Evolutionary conservation across 1,140 invertebrate genomes (phyloP).

Genomic region (Heliconius congener): DNA sequence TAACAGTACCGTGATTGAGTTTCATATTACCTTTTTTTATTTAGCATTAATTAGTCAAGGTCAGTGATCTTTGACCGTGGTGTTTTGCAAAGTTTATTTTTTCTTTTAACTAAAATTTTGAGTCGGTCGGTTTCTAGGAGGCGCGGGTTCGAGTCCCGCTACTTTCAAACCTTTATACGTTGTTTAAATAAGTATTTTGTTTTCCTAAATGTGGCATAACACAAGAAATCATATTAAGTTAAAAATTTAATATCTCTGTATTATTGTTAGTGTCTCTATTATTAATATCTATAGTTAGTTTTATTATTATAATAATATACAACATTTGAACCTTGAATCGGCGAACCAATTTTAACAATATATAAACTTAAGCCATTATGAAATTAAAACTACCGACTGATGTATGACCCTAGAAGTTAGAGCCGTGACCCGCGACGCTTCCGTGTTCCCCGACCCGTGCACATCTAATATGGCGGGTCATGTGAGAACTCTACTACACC

Average conservation of each 20-base stretch:
- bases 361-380: neutral
- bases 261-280: no score
- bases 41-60: conserved; percentile 48
- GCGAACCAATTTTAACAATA: no score
- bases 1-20: conserved; percentile 50
- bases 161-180: no score
- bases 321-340: no score
- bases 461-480: conserved; percentile 7
- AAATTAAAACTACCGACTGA: neutral
- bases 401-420: conserved; percentile 13
- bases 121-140: neutral
- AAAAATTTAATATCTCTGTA: no score
- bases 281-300: no score
- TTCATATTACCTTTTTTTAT: conserved; percentile 42
- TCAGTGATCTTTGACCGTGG: conserved; percentile 45
- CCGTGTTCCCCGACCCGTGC: conserved; percentile 20
- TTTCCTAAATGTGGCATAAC: no score
- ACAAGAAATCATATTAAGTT: no score
- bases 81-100: conserved; percentile 21
- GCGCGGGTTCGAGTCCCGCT: no score
- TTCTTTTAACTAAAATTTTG: neutral
- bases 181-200: no score
- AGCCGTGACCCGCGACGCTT: conserved; percentile 18
- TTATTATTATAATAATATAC: no score
- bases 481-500: conserved; percentile 18